Conservation (phyloP, 2,113 vertebrate species). For the Eupsittula cactorum region DNA sequence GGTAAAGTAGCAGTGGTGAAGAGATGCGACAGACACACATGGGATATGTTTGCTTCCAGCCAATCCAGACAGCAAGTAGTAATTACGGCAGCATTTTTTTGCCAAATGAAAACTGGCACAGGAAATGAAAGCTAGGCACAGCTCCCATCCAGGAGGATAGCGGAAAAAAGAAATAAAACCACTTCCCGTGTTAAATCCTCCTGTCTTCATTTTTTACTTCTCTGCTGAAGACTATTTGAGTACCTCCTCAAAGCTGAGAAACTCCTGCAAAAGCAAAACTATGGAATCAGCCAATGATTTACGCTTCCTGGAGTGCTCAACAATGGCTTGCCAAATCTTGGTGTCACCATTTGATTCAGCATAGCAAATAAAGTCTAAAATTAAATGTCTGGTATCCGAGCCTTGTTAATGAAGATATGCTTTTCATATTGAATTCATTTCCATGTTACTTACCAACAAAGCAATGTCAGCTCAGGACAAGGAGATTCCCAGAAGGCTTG, state of each 20-base stretch:
- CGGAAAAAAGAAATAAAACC: background rate
- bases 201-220: background rate
- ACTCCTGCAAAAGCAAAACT: background rate
- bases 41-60: background rate
- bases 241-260: background rate
- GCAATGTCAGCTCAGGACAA: constrained; percentile 5
- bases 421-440: background rate
- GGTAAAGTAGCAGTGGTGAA: background rate
- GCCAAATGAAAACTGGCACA: background rate
- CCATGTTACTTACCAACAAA: background rate
- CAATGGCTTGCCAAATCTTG: background rate
- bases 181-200: background rate
- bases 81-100: background rate
- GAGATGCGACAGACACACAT: background rate
- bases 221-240: background rate
- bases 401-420: background rate
- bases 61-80: background rate
- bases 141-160: background rate
- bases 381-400: background rate
- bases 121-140: background rate
- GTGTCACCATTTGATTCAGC: background rate
- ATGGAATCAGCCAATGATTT: background rate
- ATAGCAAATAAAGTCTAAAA: background rate
- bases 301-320: background rate
- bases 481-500: background rate